phyloP scores from a whole-genome alignment of 2,888 invertebrate species.

The Holacanthella duospinosa region DNA sequence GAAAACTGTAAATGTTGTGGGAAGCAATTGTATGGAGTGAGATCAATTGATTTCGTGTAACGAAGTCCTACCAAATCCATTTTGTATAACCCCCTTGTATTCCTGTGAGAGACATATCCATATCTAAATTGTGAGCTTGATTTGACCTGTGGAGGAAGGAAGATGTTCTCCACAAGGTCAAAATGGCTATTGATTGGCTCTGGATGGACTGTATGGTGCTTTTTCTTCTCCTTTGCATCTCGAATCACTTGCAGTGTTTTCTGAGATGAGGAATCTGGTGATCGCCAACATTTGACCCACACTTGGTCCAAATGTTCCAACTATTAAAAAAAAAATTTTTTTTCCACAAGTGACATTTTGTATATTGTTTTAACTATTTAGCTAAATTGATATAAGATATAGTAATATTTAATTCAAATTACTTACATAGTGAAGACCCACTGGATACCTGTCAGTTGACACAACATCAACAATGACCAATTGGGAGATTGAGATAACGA shows the following conservation, averaged over 20 bases:
- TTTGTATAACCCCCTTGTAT: conserved; percentile 61
- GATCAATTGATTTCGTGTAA: conserved; percentile 59
- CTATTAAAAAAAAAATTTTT: no score
- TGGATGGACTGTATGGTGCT: conserved; percentile 61
- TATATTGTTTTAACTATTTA: no score
- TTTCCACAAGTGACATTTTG: no score
- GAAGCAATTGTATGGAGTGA: conserved; percentile 61
- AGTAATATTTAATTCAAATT: conserved; percentile 31
- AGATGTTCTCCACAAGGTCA: conserved; percentile 56
- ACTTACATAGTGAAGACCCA: conserved; percentile 57
- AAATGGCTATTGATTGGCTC: conserved; percentile 66
- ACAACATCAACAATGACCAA: conserved; percentile 63
- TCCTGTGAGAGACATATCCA: conserved; percentile 62
- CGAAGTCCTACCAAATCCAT: conserved; percentile 59
- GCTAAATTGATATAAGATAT: no score
- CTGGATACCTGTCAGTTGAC: conserved; percentile 59
- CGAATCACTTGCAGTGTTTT: conserved; percentile 62
- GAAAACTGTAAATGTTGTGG: conserved; percentile 59
- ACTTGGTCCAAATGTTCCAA: conserved; percentile 33
- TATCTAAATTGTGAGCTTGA: conserved; percentile 54
- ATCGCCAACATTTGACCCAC: conserved; percentile 47
- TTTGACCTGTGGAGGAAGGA: conserved; percentile 49
- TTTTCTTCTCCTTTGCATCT: conserved; percentile 58
- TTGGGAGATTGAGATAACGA: conserved; percentile 60
- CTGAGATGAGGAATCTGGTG: conserved; percentile 47